Evolutionary conservation across 2,113 vertebrate species (phyloP), one percentile per base, ranked within the genome.

Genomic region (Neodontobutis hainanensis): DNA sequence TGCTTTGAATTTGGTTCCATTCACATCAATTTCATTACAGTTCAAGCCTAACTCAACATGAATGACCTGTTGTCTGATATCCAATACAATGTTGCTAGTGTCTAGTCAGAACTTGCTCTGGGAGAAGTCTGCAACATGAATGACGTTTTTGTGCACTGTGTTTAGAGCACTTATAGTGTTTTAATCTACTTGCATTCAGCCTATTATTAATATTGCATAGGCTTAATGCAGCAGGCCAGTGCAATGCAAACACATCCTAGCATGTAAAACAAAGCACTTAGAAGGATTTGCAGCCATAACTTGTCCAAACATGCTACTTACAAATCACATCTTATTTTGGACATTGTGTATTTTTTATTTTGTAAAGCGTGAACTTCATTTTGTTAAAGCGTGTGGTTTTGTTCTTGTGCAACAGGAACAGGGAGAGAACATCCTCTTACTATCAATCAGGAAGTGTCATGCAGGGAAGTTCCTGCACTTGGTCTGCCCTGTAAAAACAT

Each of bases 211-310:
- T 7, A 66, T 52, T 8, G 42, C 49, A 61, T 63, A 68, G 27
- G 45, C 12, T 38, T 44, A 46, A 47, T 68, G 59, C 46, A 63
- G 42, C 60, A 35, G 38, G 38, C 38, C 38, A 52, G 5, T 52
- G 50, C 19, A 32, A 6, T 52, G 32, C 34, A 34, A 52, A 8
- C 47, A 48, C 5, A 4, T 10, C 1, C 12, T 46, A 46, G 10
- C 3, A 11, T 46, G 12, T 46, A 46, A 46, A 46, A 11, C 11
- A 12, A 14, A 46, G 44, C 44, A 5, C 10, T 46, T 14, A 46
- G 44, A 27, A 27, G 44, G 32, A 89, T 91, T 84, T 94, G 92
- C 71, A 93, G 92, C 93, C 94, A 93, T 81, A 4, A 55, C 52
- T 36, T 55, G 52, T 55, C 34, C 0, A 9, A 38, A 14, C 32